Base-by-base conservation (phyloP, 2,797 vertebrate genomes). In the Pangasius macronema region DNA sequence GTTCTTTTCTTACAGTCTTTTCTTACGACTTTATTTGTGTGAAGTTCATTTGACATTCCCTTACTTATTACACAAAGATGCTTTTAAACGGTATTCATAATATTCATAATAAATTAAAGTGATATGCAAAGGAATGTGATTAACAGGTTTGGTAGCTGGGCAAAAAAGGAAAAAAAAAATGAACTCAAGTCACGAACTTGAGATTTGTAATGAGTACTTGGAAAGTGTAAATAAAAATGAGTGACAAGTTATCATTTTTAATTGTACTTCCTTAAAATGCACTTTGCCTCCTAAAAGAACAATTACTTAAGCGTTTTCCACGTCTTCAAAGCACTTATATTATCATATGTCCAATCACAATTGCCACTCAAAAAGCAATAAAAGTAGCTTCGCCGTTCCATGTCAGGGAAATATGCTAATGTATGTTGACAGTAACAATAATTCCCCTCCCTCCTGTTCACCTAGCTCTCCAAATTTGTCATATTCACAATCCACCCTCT, bases 351-450 rank as follows among this genome's bases (percentile, higher is more conserved):
- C 27, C 1, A 49, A 30, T n/a, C 61, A 3, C 14, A 7, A 42
- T 20, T 39, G 33, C 36, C 33, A 59, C 22, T 65, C 8, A 46
- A 49, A 77, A 82, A 46, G 27, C 18, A 65, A 82, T 65, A 30
- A 65, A 65, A 65, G 39, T 20, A 22, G 39, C 39, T 20, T 81
- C 5, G 6, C 36, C 42, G 36, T 81, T n/a, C 3, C 20, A 27
- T n/a, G 24, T 61, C 57, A 46, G 80, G 42, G 24, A 65, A 65
- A 46, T 65, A 65, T 49, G 59, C 59, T 82, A 82, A 82, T 63
- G 27, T 20, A 30, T 30, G 39, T 49, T 49, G 59, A 82, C 80
- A 18, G 39, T 82, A 81, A 24, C 30, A 36, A 59, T 59, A 42
- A 39, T 59, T 61, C 33, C 10, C 10, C 36, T 27, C 55, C 53